These are phyloP conservation scores for Melanostigma gelatinosum DNA, from an alignment of 2,113 vertebrate genomes.

Conservation along the genomic window DNA sequence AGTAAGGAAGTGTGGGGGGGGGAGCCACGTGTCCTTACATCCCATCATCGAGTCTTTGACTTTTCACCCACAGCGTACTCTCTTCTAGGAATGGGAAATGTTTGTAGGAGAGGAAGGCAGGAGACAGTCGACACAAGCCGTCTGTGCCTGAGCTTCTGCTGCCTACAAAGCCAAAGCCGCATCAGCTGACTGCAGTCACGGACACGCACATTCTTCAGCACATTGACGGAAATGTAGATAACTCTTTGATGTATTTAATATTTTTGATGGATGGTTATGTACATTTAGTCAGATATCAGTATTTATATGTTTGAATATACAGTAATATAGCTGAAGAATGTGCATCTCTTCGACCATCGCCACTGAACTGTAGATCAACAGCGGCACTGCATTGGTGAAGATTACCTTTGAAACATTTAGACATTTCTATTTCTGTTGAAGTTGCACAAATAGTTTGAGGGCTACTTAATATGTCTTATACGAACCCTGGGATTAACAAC, in stretches of 20 bases:
- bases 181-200: conserved; percentile 69
- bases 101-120: conserved; percentile 58
- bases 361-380: not conserved
- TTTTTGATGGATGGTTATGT: not conserved
- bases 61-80: conserved; percentile 69
- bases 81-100: conserved; percentile 68
- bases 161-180: conserved; percentile 56
- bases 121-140: conserved; percentile 62
- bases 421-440: not conserved
- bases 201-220: conserved; percentile 20
- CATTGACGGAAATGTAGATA: conserved; percentile 2
- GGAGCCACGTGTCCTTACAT: conserved; percentile 13
- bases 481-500: conserved; percentile 48
- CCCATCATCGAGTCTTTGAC: conserved; percentile 52
- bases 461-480: conserved; percentile 14
- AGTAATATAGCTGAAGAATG: not conserved
- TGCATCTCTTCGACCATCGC: not conserved
- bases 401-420: not conserved
- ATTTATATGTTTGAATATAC: not conserved
- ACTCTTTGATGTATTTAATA: not conserved
- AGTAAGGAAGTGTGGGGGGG: not conserved
- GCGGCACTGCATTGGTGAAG: not conserved
- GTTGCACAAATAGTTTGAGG: not conserved
- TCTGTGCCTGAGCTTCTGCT: conserved; percentile 44
- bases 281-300: not conserved